These are phyloP conservation scores for Sander lucioperca DNA, from an alignment of 2,113 vertebrate genomes.

Conservation along the genomic window DNA sequence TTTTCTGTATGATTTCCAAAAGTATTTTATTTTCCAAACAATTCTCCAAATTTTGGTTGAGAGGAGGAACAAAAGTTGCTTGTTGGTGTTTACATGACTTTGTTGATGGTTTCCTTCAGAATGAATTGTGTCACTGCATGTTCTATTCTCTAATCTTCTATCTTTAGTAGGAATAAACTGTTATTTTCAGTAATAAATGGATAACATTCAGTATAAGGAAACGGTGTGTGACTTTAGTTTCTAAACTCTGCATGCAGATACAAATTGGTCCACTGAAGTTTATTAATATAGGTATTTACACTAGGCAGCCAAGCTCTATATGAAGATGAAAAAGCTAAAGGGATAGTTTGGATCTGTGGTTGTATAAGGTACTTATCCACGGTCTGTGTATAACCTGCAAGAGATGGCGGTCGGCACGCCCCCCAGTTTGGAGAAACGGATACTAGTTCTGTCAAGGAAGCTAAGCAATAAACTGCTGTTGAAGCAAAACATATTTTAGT, in stretches of 20 bases:
- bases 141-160: slow-evolving; percentile 58
- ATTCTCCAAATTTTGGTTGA: slow-evolving; percentile 7
- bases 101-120: slow-evolving; percentile 25
- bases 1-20: slow-evolving; percentile 38
- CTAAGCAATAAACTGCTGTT: too few relatives aligned
- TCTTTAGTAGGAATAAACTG: slow-evolving; percentile 65
- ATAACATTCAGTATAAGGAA: slow-evolving; percentile 47
- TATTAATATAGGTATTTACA: too few relatives aligned
- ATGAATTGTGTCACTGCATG: slow-evolving; percentile 66
- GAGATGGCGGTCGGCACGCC: too few relatives aligned
- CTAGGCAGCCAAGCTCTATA: background rate
- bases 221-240: slow-evolving; percentile 1
- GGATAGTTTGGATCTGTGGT: too few relatives aligned
- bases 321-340: background rate
- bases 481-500: too few relatives aligned
- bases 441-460: too few relatives aligned
- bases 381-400: too few relatives aligned
- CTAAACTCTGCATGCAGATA: background rate
- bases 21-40: slow-evolving; percentile 36
- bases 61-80: slow-evolving; percentile 12
- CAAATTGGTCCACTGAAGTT: background rate
- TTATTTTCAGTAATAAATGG: slow-evolving; percentile 81
- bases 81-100: slow-evolving; percentile 25
- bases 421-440: too few relatives aligned
- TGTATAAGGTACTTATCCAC: too few relatives aligned